Evolutionary conservation across 1,140 invertebrate genomes (phyloP).

Genomic region (Drosophila lacertosa): DNA sequence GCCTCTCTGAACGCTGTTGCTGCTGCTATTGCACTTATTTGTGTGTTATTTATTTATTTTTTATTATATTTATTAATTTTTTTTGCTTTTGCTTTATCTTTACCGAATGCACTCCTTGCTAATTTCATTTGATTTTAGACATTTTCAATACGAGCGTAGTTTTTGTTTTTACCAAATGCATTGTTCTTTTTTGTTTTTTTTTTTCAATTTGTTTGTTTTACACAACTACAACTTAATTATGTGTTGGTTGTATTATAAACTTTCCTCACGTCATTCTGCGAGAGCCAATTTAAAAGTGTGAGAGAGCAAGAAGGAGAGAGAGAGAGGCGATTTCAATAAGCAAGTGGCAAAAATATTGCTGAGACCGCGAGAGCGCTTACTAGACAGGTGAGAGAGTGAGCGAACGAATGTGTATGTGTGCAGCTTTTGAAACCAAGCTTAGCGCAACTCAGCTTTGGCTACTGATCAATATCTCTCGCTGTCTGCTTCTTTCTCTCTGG

Average conservation of each 20-base stretch:
- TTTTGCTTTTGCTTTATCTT: constrained; percentile 16
- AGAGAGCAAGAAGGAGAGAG: constrained; percentile 7
- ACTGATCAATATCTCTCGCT: constrained; percentile 7
- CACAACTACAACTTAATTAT: neutral
- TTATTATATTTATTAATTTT: constrained; percentile 24
- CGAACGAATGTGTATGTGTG: neutral
- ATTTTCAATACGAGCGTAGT: constrained; percentile 65
- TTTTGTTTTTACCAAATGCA: constrained; percentile 73
- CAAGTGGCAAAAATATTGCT: neutral
- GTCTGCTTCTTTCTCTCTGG: neutral
- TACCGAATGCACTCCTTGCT: constrained; percentile 31
- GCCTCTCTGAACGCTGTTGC: too few relatives aligned
- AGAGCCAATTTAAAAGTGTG: constrained; percentile 5
- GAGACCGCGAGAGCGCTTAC: constrained; percentile 10
- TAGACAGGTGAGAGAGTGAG: constrained; percentile 5
- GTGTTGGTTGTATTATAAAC: constrained; percentile 23
- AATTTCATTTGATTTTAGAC: constrained; percentile 67
- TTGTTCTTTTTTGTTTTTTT: constrained; percentile 46
- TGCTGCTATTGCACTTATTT: constrained; percentile 16
- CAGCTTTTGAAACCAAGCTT: constrained; percentile 31
- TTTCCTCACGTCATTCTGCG: constrained; percentile 49
- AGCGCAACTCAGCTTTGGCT: constrained; percentile 10
- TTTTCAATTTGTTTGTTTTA: constrained; percentile 23
- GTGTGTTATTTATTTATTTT: constrained; percentile 23
- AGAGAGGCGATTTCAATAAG: neutral